phyloP scores from a whole-genome alignment of 2,888 invertebrate species.

The Chrysodeixis includens region DNA sequence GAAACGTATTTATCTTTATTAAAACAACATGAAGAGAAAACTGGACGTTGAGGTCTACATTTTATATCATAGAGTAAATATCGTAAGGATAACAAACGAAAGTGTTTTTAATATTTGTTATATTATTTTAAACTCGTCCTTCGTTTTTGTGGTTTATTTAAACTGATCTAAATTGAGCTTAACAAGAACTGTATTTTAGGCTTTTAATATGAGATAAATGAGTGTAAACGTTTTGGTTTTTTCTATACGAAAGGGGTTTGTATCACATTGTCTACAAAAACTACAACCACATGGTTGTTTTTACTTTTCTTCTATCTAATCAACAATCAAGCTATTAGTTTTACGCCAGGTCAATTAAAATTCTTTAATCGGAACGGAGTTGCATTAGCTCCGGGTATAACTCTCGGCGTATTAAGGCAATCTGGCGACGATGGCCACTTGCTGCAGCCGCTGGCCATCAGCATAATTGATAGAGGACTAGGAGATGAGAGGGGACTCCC shows the following conservation, averaged over 20 bases:
- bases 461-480: conserved; percentile 52
- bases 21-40: neutral
- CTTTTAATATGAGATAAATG: too few relatives aligned
- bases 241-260: too few relatives aligned
- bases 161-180: neutral
- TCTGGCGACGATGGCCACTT: conserved; percentile 54
- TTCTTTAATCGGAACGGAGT: conserved; percentile 42
- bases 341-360: conserved; percentile 34
- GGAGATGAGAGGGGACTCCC: conserved; percentile 18
- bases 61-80: neutral
- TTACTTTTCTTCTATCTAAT: neutral
- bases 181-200: too few relatives aligned
- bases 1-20: conserved; percentile 6
- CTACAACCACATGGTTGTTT: neutral
- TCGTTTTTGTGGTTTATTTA: neutral
- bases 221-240: too few relatives aligned
- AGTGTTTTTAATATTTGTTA: neutral
- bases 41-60: neutral
- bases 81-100: neutral
- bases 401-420: conserved; percentile 65
- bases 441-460: conserved; percentile 55
- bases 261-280: too few relatives aligned
- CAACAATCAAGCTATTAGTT: neutral
- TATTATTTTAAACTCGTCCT: conserved; percentile 2
- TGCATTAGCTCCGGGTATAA: conserved; percentile 47